phyloP scores from a whole-genome alignment of 2,888 invertebrate species.

The Holacanthella duospinosa region DNA sequence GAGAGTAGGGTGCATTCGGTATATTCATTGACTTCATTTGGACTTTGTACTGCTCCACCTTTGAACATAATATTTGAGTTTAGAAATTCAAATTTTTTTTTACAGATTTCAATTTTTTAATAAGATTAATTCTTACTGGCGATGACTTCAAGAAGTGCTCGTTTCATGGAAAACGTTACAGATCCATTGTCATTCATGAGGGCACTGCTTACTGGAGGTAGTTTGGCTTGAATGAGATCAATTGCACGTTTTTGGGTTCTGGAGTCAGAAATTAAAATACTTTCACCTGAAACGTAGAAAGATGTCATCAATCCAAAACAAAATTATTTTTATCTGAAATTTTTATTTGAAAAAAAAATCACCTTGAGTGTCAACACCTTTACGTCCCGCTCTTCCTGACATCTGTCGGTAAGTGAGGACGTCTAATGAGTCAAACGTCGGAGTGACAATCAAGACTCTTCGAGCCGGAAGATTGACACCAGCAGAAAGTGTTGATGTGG shows the following conservation, averaged over 20 bases:
- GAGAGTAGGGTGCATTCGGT: conserved; percentile 65
- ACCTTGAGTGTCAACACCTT: conserved; percentile 60
- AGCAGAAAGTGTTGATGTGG: conserved; percentile 92
- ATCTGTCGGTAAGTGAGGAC: conserved; percentile 84
- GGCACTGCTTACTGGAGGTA: conserved; percentile 36
- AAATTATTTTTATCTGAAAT: too few relatives aligned
- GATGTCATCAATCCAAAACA: too few relatives aligned
- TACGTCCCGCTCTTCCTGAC: conserved; percentile 93
- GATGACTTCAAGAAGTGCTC: conserved; percentile 52
- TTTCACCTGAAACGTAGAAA: conserved; percentile 62
- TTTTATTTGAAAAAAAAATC: too few relatives aligned
- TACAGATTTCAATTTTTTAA: too few relatives aligned
- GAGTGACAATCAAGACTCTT: conserved; percentile 81
- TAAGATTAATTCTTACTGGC: too few relatives aligned
- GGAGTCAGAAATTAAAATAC: conserved; percentile 75
- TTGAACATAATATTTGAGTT: too few relatives aligned
- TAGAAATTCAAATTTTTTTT: too few relatives aligned
- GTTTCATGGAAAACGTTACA: conserved; percentile 46
- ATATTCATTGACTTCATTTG: conserved; percentile 62
- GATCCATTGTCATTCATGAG: conserved; percentile 35
- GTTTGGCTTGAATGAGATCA: conserved; percentile 51
- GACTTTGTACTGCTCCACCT: conserved; percentile 59
- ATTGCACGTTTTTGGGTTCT: conserved; percentile 60
- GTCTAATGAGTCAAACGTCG: conserved; percentile 69
- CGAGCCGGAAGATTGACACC: conserved; percentile 94